Conservation (phyloP, 2,888 invertebrate genomes). For the Ectropis crepuscularia region DNA sequence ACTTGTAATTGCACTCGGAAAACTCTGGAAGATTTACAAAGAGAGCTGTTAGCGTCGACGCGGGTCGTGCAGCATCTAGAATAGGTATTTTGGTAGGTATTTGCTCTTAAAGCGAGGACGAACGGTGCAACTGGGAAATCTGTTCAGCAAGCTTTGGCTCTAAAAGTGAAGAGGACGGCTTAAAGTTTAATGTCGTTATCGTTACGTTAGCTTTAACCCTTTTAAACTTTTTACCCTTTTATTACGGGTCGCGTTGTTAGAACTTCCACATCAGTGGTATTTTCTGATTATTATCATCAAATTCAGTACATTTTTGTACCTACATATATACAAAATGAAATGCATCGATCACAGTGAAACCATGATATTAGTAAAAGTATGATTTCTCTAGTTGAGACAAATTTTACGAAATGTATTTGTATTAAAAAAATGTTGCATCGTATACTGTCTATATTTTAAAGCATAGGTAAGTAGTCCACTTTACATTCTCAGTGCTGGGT, state of each 20-base stretch:
- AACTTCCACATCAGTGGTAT: too few relatives aligned
- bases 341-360: too few relatives aligned
- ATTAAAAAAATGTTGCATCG: too few relatives aligned
- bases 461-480: too few relatives aligned
- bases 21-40: constrained; percentile 45
- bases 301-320: too few relatives aligned
- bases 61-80: constrained; percentile 40
- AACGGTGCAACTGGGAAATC: constrained; percentile 71
- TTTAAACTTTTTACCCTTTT: background rate
- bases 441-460: too few relatives aligned
- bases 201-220: constrained; percentile 36
- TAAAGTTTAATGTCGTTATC: constrained; percentile 41
- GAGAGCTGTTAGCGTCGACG: constrained; percentile 52
- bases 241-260: background rate
- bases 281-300: too few relatives aligned
- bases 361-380: too few relatives aligned
- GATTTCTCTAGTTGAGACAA: too few relatives aligned
- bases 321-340: too few relatives aligned
- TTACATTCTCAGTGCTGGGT: too few relatives aligned
- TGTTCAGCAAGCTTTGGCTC: constrained; percentile 41
- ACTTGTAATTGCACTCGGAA: constrained; percentile 2
- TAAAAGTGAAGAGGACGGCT: constrained; percentile 49
- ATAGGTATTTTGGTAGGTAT: constrained; percentile 57
- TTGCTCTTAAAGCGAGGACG: constrained; percentile 62
- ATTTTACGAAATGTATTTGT: too few relatives aligned